Evolutionary conservation across 2,888 invertebrate genomes (phyloP).

Genomic region (Caenorhabditis auriculariae): DNA sequence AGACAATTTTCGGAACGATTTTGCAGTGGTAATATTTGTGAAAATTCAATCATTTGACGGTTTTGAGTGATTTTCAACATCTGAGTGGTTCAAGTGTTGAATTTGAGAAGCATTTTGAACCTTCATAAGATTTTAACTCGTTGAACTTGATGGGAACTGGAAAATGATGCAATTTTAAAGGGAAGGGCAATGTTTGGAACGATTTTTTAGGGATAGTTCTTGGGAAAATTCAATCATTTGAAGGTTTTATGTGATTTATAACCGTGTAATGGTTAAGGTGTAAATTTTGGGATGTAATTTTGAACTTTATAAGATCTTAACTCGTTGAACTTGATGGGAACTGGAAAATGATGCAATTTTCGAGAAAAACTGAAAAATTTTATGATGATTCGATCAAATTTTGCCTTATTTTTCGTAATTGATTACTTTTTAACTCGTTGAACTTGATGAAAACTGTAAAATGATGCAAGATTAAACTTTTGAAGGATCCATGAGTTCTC

Average conservation of each 20-base stretch:
- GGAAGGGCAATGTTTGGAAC: background rate
- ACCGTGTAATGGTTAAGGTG: constrained; percentile 95
- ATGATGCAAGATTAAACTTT: too few species aligned
- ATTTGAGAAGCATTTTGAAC: constrained; percentile 2
- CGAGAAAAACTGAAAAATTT: constrained; percentile 1
- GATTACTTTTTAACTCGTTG: background rate
- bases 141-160: background rate
- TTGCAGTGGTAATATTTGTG: too few species aligned
- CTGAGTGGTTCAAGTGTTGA: too few species aligned
- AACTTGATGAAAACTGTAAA: background rate
- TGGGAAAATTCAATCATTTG: too few species aligned
- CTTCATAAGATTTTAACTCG: background rate
- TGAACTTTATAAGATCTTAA: background rate
- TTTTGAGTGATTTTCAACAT: too few species aligned
- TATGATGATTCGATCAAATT: too few species aligned
- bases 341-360: background rate
- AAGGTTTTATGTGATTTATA: too few species aligned
- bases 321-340: background rate
- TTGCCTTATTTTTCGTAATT: background rate
- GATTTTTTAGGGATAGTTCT: too few species aligned
- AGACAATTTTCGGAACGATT: too few species aligned
- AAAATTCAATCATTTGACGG: too few species aligned
- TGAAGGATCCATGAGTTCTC: too few species aligned
- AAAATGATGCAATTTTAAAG: background rate
- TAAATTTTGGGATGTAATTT: constrained; percentile 1